Evolutionary conservation across 2,888 invertebrate species (phyloP).

Genomic region (Odontothrips loti): DNA sequence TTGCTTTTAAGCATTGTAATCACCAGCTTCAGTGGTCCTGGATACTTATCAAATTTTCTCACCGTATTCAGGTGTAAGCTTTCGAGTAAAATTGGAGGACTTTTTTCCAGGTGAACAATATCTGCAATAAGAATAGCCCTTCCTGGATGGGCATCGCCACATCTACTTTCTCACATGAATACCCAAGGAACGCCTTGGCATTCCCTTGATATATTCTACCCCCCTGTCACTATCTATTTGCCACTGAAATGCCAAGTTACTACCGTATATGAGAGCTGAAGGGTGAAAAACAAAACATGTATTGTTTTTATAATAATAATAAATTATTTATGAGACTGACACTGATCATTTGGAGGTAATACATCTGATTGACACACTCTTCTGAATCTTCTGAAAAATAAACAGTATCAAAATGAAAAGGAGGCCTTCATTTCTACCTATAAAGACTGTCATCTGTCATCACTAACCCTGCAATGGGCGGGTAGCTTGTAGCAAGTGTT

Average conservation of each 20-base stretch:
- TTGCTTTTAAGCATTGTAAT: not conserved
- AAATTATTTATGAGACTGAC: slow-evolving; percentile 17
- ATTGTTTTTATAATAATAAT: not conserved
- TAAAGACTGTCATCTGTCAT: too few species aligned
- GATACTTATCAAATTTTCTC: not conserved
- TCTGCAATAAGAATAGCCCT: not conserved
- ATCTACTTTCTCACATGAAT: not conserved
- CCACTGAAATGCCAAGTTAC: not conserved
- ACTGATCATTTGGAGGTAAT: slow-evolving; percentile 1
- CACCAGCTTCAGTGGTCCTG: not conserved
- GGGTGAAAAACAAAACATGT: not conserved
- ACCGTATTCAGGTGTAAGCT: not conserved
- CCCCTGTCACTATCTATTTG: not conserved
- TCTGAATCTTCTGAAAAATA: slow-evolving; percentile 14
- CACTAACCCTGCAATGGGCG: too few species aligned
- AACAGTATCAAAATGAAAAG: not conserved
- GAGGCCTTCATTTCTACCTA: too few species aligned
- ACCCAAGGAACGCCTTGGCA: not conserved
- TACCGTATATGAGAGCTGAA: not conserved
- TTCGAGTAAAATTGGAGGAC: not conserved
- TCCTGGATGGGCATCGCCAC: too few species aligned
- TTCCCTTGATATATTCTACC: not conserved
- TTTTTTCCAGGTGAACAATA: slow-evolving; percentile 13
- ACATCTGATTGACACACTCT: not conserved
- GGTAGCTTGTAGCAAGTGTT: too few species aligned